Conservation (phyloP, 2,888 invertebrate species). For the Portevinia maculata region DNA sequence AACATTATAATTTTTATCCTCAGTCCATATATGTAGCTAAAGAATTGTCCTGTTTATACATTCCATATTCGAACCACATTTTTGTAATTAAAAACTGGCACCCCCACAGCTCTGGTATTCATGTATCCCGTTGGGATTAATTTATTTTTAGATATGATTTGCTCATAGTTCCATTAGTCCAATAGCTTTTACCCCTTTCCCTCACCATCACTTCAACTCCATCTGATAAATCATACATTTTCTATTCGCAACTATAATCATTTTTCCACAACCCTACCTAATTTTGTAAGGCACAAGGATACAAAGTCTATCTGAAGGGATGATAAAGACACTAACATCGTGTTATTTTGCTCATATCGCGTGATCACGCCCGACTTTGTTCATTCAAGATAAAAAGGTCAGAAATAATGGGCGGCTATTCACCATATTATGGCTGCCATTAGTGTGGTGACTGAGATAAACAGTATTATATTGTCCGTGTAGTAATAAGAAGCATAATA, state of each 20-base stretch:
- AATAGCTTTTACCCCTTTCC: not conserved
- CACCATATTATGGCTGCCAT: slow-evolving; percentile 5
- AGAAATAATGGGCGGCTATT: slow-evolving; percentile 1
- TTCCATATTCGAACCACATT: not conserved
- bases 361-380: not conserved
- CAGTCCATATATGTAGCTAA: not conserved
- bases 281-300: not conserved
- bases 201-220: not conserved
- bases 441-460: slow-evolving; percentile 4
- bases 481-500: not conserved
- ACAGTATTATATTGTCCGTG: not conserved
- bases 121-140: not conserved
- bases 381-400: not conserved
- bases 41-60: not conserved
- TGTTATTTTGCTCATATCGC: not conserved
- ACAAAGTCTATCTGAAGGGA: not conserved
- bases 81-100: not conserved
- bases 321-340: not conserved
- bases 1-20: not conserved
- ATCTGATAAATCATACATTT: not conserved
- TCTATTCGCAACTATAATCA: not conserved
- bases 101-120: not conserved
- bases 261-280: slow-evolving; percentile 2
- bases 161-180: not conserved
- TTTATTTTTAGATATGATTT: slow-evolving; percentile 6